Conservation (phyloP, 2,113 vertebrate genomes). For the Hydrochoerus hydrochaeris region DNA sequence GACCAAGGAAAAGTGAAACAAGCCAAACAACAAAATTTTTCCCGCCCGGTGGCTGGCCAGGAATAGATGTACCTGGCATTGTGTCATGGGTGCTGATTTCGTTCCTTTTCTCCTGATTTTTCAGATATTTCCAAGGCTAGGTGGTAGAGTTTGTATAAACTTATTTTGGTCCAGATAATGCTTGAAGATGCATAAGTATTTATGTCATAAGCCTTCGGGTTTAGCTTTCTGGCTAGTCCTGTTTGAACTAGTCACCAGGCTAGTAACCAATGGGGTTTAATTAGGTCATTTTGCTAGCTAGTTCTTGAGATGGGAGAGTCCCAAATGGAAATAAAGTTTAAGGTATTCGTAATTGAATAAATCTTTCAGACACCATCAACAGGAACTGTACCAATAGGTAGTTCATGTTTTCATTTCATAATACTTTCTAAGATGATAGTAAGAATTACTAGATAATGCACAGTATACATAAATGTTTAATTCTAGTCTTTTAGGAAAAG, state of each 20-base stretch:
- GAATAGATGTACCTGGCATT: neutral
- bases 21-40: constrained; percentile 76
- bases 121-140: constrained; percentile 25
- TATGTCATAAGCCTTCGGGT: neutral
- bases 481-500: constrained; percentile 55
- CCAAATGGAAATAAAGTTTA: neutral
- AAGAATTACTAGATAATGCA: neutral
- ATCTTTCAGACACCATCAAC: neutral
- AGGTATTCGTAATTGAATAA: neutral
- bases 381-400: neutral
- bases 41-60: neutral
- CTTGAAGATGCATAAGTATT: neutral
- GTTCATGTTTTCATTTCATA: constrained; percentile 18
- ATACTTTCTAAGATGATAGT: constrained; percentile 32
- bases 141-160: neutral
- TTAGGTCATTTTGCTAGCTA: neutral
- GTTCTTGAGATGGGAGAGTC: constrained; percentile 31
- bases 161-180: neutral
- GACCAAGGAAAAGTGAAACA: constrained; percentile 96
- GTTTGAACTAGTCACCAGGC: neutral
- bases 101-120: neutral
- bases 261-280: neutral
- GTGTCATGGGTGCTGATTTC: constrained; percentile 67
- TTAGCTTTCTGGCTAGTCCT: neutral
- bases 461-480: constrained; percentile 66